phyloP scores from a whole-genome alignment of 1,140 invertebrate species.

The Cylas formicarius region DNA sequence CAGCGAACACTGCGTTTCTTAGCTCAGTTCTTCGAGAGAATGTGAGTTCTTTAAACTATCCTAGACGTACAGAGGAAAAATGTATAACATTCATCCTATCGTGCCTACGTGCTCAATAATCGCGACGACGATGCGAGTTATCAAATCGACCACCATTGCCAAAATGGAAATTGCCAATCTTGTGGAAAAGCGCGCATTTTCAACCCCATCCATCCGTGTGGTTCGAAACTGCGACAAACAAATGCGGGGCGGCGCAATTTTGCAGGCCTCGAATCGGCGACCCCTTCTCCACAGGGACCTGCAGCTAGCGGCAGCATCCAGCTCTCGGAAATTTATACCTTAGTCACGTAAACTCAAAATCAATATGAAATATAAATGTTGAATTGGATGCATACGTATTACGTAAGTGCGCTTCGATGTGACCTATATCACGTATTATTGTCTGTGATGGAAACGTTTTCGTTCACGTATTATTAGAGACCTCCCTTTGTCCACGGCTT shows the following conservation, averaged over 20 bases:
- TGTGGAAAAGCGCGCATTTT: not conserved
- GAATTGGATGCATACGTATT: constrained; percentile 7
- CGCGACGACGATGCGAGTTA: too few relatives aligned
- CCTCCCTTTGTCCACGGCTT: too few relatives aligned
- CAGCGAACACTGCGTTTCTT: too few relatives aligned
- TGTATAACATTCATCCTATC: too few relatives aligned
- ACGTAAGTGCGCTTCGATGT: constrained; percentile 2
- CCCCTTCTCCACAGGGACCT: constrained; percentile 4
- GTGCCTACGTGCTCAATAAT: too few relatives aligned
- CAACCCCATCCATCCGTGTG: not conserved
- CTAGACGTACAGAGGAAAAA: too few relatives aligned
- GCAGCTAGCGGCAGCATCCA: not conserved
- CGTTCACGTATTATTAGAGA: too few relatives aligned
- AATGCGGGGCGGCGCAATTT: constrained; percentile 3
- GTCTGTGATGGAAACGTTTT: too few relatives aligned
- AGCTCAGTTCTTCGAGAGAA: too few relatives aligned
- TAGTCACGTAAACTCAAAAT: constrained; percentile 6
- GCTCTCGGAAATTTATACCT: constrained; percentile 1
- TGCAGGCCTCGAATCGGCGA: not conserved
- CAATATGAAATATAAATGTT: constrained; percentile 6
- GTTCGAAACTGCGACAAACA: constrained; percentile 2
- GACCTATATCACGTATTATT: too few relatives aligned
- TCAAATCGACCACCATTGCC: not conserved
- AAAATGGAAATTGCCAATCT: not conserved
- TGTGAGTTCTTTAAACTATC: too few relatives aligned